These are phyloP conservation scores for Nerophis lumbriciformis DNA, from an alignment of 2,113 vertebrate species.

Conservation along the genomic window DNA sequence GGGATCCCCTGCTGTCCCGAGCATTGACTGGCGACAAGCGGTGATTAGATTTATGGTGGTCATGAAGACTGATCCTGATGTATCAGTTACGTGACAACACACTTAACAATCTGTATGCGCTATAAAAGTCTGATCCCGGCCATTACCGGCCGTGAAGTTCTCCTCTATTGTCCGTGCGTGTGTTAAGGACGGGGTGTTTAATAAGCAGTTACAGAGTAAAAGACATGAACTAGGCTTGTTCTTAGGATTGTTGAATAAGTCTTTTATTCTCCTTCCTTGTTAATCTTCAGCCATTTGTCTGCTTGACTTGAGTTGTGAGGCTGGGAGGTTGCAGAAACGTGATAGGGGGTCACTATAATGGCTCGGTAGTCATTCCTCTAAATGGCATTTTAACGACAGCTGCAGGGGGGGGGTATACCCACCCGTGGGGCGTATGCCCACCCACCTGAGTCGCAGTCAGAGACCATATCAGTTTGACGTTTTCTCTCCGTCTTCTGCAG, in stretches of 20 bases:
- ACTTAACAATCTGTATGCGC: slow-evolving; percentile 47
- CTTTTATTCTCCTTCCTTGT: neutral
- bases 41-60: slow-evolving; percentile 65
- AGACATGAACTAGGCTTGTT: slow-evolving; percentile 34
- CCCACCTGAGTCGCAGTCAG: too few relatives aligned
- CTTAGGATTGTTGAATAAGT: slow-evolving; percentile 33
- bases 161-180: slow-evolving; percentile 11
- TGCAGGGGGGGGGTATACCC: neutral
- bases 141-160: slow-evolving; percentile 49
- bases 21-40: slow-evolving; percentile 59
- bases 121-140: slow-evolving; percentile 62
- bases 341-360: neutral
- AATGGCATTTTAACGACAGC: neutral
- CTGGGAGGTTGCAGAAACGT: neutral
- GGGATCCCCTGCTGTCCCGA: slow-evolving; percentile 57
- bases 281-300: neutral
- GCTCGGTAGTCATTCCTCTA: neutral
- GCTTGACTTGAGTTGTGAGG: neutral
- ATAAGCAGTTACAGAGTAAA: slow-evolving; percentile 31
- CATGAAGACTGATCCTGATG: slow-evolving; percentile 51
- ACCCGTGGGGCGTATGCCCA: neutral
- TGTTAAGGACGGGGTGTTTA: slow-evolving; percentile 10
- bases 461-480: too few relatives aligned
- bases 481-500: too few relatives aligned
- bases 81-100: slow-evolving; percentile 66